Evolutionary conservation across 2,113 vertebrate genomes (phyloP), one percentile per base, ranked within the genome.

Genomic region (Ia io): DNA sequence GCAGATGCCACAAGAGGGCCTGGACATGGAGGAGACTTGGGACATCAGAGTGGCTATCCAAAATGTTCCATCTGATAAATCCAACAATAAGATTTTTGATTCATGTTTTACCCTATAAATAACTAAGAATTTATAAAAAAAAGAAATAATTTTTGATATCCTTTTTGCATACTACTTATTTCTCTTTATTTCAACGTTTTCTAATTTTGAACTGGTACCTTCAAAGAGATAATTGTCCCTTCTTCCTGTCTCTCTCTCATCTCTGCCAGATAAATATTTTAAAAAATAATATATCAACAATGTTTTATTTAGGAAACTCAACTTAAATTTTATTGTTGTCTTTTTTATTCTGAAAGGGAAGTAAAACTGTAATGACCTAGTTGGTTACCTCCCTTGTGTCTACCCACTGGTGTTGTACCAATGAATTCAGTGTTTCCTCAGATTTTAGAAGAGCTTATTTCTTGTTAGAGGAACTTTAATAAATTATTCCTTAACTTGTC

Each of bases 141-240:
- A 92, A 63, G 5, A 30, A 84, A 51, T 32, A 56, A 63, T 49
- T 91, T 47, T 47, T 35, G 42, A 73, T 47, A 77, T 14, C 6
- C 53, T 73, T 83, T 88, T 84, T 67, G 11, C 28, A 20, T 25
- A 92, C 49, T 35, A 10, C 30, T 86, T 84, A 56, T 59, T 78
- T 96, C 40, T 93, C 25, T 51, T 88, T 61, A 65, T 86, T 23
- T 91, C 30, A 83, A 0, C 63, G 35, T 16, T 93, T 95, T 82
- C 18, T 51, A 56, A 88, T 78, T 93, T 63, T 44, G 44, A 91
- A 92, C 18, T 23, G 10, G 10, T 44, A 17, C 1, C 16, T 61
- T 82, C 37, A 94, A n/a, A 92, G 17, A 25, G 73, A 70, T n/a
- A 82, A 67, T 37, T 47, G 83, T 61, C 9, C 18, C 7, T 80